These are phyloP conservation scores for Bombus picipes DNA, from an alignment of 1,140 invertebrate species.

Conservation along the genomic window DNA sequence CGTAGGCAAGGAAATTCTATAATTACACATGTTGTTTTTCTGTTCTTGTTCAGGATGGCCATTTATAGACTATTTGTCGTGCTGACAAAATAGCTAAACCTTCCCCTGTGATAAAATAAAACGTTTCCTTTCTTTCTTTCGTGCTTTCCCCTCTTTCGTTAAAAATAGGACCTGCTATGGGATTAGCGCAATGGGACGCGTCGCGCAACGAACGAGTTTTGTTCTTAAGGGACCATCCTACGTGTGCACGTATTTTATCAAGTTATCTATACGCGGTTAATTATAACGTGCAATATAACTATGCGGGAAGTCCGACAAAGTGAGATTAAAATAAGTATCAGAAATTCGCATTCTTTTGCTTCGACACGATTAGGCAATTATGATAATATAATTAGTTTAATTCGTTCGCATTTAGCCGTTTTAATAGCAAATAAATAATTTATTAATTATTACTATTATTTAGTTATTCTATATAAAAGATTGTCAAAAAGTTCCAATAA, in stretches of 20 bases:
- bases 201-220: background rate
- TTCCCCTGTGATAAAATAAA: background rate
- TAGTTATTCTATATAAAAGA: background rate
- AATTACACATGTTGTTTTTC: constrained; percentile 48
- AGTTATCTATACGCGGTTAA: background rate
- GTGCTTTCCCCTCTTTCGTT: background rate
- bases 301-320: background rate
- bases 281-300: background rate
- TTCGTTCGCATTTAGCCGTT: no score
- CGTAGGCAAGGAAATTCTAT: constrained; percentile 52
- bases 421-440: background rate
- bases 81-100: background rate
- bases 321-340: background rate
- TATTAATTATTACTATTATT: background rate
- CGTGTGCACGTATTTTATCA: background rate
- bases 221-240: background rate
- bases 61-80: background rate
- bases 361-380: background rate
- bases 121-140: background rate
- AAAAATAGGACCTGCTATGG: constrained; percentile 19
- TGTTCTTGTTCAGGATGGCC: no score
- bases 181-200: background rate
- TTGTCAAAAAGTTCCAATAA: background rate
- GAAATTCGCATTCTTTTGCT: background rate
- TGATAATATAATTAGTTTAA: background rate